phyloP scores from a whole-genome alignment of 1,140 invertebrate species.

The Papilio aristodemus region DNA sequence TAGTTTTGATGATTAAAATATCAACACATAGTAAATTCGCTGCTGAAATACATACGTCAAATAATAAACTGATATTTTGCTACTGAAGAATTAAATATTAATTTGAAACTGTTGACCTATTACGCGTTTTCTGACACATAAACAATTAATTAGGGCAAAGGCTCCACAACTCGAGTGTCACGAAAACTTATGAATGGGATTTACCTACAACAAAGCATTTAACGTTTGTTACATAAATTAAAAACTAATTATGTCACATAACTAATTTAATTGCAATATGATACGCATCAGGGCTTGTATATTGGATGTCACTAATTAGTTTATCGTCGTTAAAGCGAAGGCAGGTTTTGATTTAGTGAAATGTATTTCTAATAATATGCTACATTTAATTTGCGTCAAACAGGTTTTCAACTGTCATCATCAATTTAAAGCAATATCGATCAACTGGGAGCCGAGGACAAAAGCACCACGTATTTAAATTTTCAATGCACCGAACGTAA shows the following conservation, averaged over 20 bases:
- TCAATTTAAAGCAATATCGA: constrained; percentile 20
- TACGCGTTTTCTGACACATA: neutral
- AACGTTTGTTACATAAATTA: neutral
- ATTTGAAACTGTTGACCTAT: neutral
- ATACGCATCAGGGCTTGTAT: constrained; percentile 9
- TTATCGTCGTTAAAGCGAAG: neutral
- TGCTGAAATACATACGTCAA: too few species aligned
- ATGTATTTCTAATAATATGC: neutral
- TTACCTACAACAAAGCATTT: neutral
- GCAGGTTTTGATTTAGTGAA: constrained; percentile 8
- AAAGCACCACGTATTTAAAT: constrained; percentile 4
- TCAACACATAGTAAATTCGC: too few species aligned
- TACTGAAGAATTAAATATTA: too few species aligned
- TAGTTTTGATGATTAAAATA: too few species aligned
- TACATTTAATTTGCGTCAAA: constrained; percentile 25
- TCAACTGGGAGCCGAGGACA: constrained; percentile 5
- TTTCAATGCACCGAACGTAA: constrained; percentile 16
- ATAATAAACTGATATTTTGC: too few species aligned
- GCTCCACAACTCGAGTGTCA: neutral
- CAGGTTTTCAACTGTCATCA: constrained; percentile 14
- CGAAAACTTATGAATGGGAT: neutral
- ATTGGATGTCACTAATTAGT: constrained; percentile 22
- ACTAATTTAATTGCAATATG: constrained; percentile 20
- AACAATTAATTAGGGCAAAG: neutral
- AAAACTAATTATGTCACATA: neutral